A percentile compares a stretch with the other conserved stretches of the same genome.
These are phyloP conservation scores for Drosophila erecta DNA, from an alignment of 1,140 invertebrate genomes.

Conservation along the genomic window DNA sequence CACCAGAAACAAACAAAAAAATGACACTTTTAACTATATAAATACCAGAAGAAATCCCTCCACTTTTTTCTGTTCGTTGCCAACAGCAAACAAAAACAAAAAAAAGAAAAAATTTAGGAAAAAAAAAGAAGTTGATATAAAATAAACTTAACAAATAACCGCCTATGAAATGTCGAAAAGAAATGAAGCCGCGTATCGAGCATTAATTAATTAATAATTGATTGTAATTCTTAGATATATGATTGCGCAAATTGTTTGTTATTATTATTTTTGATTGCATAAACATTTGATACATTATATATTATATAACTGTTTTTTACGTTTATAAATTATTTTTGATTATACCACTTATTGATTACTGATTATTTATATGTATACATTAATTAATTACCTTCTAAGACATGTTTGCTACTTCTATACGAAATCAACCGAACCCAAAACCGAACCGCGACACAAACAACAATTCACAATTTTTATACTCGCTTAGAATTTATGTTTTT, in stretches of 20 bases:
- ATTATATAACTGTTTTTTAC: constrained; percentile 79
- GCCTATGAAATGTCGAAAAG: constrained; percentile 29
- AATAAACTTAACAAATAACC: constrained; percentile 31
- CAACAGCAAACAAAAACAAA: constrained; percentile 25
- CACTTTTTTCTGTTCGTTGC: constrained; percentile 61
- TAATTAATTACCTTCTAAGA: constrained; percentile 56
- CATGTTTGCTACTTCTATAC: constrained; percentile 71
- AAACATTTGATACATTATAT: constrained; percentile 66
- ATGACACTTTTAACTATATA: constrained; percentile 33
- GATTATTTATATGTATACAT: constrained; percentile 73
- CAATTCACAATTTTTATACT: constrained; percentile 71
- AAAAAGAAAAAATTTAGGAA: neutral
- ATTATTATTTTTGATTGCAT: constrained; percentile 78
- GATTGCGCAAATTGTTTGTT: constrained; percentile 74
- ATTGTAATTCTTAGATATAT: constrained; percentile 66
- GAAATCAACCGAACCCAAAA: constrained; percentile 40
- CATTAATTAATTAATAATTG: constrained; percentile 61
- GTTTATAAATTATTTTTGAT: constrained; percentile 81
- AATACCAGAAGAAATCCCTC: constrained; percentile 63
- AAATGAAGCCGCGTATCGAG: constrained; percentile 30
- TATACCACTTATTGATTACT: constrained; percentile 76
- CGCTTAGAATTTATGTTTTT: constrained; percentile 72
- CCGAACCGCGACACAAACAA: constrained; percentile 43
- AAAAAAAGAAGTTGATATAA: constrained; percentile 17
- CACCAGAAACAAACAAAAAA: constrained; percentile 29